Base-by-base conservation (phyloP, 2,888 invertebrate species). In the Pseudanteris insignis region DNA sequence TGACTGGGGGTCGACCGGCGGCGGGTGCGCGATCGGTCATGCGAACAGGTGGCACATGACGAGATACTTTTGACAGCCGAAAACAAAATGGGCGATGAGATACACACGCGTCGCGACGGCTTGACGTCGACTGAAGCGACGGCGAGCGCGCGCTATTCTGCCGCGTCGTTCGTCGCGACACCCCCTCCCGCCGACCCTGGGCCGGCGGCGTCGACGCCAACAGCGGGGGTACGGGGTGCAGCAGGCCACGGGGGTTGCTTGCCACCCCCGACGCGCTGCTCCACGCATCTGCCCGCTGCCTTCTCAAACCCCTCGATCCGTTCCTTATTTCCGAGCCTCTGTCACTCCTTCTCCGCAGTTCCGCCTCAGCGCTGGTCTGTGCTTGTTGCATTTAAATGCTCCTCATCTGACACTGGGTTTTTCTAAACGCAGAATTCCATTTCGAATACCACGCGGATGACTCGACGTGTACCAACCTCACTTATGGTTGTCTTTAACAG, bases 61-160 rank as follows among this genome's bases (percentile, higher is more conserved):
- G 36, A 48, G 51, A 60, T 67, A 64, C 28, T 53, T 60, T 61
- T 55, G 60, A 32, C 63, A 54, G 66, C 41, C 28, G 48, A 12
- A 26, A 21, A 28, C 24, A 51, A 59, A 54, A 58, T 61, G 54
- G 54, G 59, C 50, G 61, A 67, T 43, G 38, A 32, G 70, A 65
- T 53, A 75, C 73, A 70, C 70, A 72, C 70, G 70, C 75, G 74
- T 74, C 76, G 72, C 77, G 78, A 76, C 79, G 77, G 77, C 74
- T 72, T 74, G 73, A 77, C 78, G 78, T 77, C 78, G 79, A 79
- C 79, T 79, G 76, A 77, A 67, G 66, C 68, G 67, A 68, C 70
- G 69, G 69, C 72, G 70, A 70, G 71, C 69, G 48, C 43, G 48
- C 50, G 57, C 43, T 50, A 43, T 68, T 71, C 67, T 71, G 71